These are phyloP conservation scores for Panopea generosa DNA, from an alignment of 2,888 invertebrate genomes.

Conservation along the genomic window DNA sequence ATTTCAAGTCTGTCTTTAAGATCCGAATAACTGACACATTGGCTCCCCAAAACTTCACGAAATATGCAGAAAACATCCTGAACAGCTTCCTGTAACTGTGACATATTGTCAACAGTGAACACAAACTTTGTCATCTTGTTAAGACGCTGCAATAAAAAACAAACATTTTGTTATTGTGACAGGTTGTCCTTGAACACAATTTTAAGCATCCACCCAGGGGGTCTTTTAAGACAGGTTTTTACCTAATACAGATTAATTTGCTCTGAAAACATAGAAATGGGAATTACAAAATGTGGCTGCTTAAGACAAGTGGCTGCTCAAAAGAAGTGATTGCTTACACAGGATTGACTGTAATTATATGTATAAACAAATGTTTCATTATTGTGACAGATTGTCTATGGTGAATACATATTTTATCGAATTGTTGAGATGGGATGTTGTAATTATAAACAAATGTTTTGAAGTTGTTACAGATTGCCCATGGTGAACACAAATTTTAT, in stretches of 20 bases:
- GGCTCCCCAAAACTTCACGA: slow-evolving; percentile 61
- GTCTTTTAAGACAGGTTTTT: too few species aligned
- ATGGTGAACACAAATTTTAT: slow-evolving; percentile 67
- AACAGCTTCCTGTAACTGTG: slow-evolving; percentile 64
- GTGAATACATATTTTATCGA: slow-evolving; percentile 69
- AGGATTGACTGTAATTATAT: too few species aligned
- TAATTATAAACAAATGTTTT: slow-evolving; percentile 21
- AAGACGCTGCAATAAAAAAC: slow-evolving; percentile 54
- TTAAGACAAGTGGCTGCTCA: too few species aligned
- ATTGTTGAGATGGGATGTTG: slow-evolving; percentile 68
- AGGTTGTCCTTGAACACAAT: too few species aligned
- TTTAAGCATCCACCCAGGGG: too few species aligned
- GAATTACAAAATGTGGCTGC: too few species aligned
- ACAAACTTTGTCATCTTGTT: slow-evolving; percentile 66
- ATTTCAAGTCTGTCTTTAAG: slow-evolving; percentile 62
- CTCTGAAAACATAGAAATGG: too few species aligned
- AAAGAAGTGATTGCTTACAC: too few species aligned
- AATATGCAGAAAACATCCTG: slow-evolving; percentile 65
- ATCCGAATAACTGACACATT: slow-evolving; percentile 65
- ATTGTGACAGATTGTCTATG: slow-evolving; percentile 57
- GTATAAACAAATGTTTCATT: too few species aligned
- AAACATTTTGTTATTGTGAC: too few species aligned
- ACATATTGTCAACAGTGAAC: slow-evolving; percentile 67
- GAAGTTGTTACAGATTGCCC: slow-evolving; percentile 63
- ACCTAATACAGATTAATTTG: too few species aligned